A percentile compares a stretch with the other conserved stretches of the same genome.
These are phyloP conservation scores for Drosophila suboccidentalis DNA, from an alignment of 2,888 invertebrate species.

Conservation along the genomic window DNA sequence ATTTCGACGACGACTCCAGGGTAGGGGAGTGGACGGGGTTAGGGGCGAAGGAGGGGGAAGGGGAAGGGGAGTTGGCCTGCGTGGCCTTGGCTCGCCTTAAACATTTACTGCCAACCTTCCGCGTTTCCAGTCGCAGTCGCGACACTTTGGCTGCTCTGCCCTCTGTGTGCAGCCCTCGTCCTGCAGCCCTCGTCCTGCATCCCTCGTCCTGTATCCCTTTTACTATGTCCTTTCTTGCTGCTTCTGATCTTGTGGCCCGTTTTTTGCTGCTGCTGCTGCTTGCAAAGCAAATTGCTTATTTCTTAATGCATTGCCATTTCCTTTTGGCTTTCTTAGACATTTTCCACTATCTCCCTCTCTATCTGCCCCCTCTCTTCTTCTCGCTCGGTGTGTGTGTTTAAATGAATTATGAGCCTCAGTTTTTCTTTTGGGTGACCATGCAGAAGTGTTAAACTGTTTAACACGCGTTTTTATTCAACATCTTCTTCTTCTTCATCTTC, in stretches of 20 bases:
- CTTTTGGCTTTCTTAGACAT: slow-evolving; percentile 76
- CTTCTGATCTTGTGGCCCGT: slow-evolving; percentile 48
- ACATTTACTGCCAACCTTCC: slow-evolving; percentile 52
- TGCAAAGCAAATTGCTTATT: slow-evolving; percentile 73
- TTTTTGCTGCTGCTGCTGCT: slow-evolving; percentile 47
- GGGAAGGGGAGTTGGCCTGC: neutral
- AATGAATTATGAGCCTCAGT: slow-evolving; percentile 72
- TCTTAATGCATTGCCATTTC: slow-evolving; percentile 79
- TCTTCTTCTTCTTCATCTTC: neutral
- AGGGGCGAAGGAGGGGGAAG: neutral
- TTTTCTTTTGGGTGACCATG: slow-evolving; percentile 65
- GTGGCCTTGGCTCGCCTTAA: slow-evolving; percentile 74
- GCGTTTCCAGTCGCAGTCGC: slow-evolving; percentile 45
- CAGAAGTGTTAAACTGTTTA: slow-evolving; percentile 82
- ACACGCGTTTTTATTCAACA: slow-evolving; percentile 62
- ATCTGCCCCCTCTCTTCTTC: too few species aligned
- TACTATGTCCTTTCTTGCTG: slow-evolving; percentile 25
- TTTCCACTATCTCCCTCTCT: slow-evolving; percentile 28
- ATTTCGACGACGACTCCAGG: slow-evolving; percentile 14
- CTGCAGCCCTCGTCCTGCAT: neutral
- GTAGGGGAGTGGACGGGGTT: neutral
- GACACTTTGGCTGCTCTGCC: slow-evolving; percentile 64
- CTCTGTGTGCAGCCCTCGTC: neutral
- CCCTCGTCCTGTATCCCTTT: slow-evolving; percentile 17
- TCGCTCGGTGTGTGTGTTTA: slow-evolving; percentile 5